Base-by-base conservation (phyloP, 1,140 invertebrate genomes). In the Apis laboriosa region DNA sequence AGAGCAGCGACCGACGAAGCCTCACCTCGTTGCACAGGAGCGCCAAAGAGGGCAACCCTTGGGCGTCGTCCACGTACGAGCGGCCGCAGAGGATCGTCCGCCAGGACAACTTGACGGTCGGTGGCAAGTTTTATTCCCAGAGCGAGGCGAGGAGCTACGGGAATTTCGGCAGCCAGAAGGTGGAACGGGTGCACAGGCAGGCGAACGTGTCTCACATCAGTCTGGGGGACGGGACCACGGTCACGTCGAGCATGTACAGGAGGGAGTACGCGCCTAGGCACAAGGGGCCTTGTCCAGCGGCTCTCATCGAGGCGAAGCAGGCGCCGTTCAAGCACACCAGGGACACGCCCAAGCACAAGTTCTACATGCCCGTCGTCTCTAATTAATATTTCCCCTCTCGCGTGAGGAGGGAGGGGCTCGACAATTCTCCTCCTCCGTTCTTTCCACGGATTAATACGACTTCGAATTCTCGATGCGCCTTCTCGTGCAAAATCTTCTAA, bases 301-400 rank as follows among this genome's bases (percentile, higher is more conserved):
- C 97, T 51, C 94, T 97, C 21, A 95, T 98, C 15, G 96, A 97
- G 88, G 94, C 95, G 0, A 95, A 97, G 66, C 95, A 96, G 80
- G 95, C 96, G 67, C 96, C 96, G 28, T 98, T 97, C 91, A 97
- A 97, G 91, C 97, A 97, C 88, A 97, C 97, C 2, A 95, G 97
- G 82, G 97, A 97, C 91, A 97, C 97, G 1, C 96, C 95, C 68
- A 96, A 97, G 90, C 97, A 98, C 90, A 97, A 97, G 91, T 98
- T 97, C 91, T 98, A 97, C 90, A 95, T 97, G 91, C 95, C 96
- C 1, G 90, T 94, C 21, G 86, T 94, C 9, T 92, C 92, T 9
- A 92, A 90, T 72, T 92, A 86, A 53, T 17, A 8, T 9, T 43
- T 7, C 12, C 5, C 5, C 24, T n/a, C 12, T 63, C 11, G 34